phyloP scores from a whole-genome alignment of 2,888 invertebrate genomes.

The Erebia epiphron region DNA sequence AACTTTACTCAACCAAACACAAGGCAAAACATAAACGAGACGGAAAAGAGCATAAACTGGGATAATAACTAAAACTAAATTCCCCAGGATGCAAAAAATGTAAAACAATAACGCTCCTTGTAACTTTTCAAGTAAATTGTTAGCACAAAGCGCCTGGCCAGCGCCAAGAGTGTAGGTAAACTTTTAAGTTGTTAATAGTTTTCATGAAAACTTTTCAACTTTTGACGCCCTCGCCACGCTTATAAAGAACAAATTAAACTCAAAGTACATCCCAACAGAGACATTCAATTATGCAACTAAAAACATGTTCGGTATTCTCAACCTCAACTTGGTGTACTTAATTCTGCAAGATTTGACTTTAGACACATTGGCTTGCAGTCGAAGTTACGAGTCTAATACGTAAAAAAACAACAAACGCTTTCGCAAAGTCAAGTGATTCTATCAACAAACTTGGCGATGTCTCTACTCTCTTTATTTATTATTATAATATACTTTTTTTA shows the following conservation, averaged over 20 bases:
- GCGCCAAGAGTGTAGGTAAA: constrained; percentile 12
- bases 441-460: too few species aligned
- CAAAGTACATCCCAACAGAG: background rate
- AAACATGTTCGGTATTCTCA: background rate
- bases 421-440: too few species aligned
- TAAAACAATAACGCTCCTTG: constrained; percentile 15
- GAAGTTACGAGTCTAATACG: too few species aligned
- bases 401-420: too few species aligned
- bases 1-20: too few species aligned
- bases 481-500: too few species aligned
- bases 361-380: too few species aligned
- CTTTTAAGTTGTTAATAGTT: constrained; percentile 17
- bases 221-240: constrained; percentile 16
- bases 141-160: constrained; percentile 7
- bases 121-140: constrained; percentile 14
- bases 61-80: background rate
- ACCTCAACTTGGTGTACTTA: background rate
- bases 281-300: background rate
- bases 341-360: background rate
- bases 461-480: too few species aligned
- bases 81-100: background rate
- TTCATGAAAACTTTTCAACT: constrained; percentile 20
- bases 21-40: background rate
- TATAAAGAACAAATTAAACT: constrained; percentile 21
- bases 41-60: background rate